These are phyloP conservation scores for Peucedramus taeniatus DNA, from an alignment of 2,113 vertebrate species.

Conservation along the genomic window DNA sequence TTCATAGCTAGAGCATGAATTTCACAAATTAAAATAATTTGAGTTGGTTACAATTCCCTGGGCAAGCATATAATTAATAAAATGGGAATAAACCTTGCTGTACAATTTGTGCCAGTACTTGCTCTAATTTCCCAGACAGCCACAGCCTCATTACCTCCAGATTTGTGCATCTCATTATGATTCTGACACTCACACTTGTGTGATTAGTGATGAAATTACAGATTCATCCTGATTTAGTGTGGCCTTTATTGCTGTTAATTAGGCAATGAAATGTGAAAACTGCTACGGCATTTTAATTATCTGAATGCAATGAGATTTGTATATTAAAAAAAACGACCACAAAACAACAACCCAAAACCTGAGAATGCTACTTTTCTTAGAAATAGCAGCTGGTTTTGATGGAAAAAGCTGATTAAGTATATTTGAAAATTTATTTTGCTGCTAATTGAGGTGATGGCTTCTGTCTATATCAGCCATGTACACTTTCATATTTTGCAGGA, in stretches of 20 bases:
- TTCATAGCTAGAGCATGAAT: neutral
- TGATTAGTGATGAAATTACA: constrained; percentile 64
- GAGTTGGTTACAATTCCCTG: constrained; percentile 28
- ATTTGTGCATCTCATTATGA: constrained; percentile 68
- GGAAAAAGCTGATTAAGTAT: neutral
- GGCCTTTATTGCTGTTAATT: constrained; percentile 73
- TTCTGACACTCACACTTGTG: constrained; percentile 56
- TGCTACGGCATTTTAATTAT: constrained; percentile 67
- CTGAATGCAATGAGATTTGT: constrained; percentile 40
- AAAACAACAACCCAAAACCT: neutral
- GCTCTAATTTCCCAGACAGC: constrained; percentile 39
- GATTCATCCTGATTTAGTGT: constrained; percentile 64
- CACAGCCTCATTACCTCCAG: constrained; percentile 65
- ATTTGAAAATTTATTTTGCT: neutral
- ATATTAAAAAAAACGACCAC: neutral
- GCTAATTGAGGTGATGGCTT: neutral
- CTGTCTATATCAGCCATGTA: neutral
- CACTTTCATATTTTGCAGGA: neutral
- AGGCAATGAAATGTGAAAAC: constrained; percentile 66
- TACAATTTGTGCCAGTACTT: constrained; percentile 54
- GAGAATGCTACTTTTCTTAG: neutral
- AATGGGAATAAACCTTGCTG: constrained; percentile 52
- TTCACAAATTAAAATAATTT: constrained; percentile 38
- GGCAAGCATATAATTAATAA: constrained; percentile 56
- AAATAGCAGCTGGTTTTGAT: neutral